Percentiles rank a stretch among this genome's conserved stretches.
phyloP scores from a whole-genome alignment of 2,113 vertebrate genomes.

The Hippocampus barbouri region DNA sequence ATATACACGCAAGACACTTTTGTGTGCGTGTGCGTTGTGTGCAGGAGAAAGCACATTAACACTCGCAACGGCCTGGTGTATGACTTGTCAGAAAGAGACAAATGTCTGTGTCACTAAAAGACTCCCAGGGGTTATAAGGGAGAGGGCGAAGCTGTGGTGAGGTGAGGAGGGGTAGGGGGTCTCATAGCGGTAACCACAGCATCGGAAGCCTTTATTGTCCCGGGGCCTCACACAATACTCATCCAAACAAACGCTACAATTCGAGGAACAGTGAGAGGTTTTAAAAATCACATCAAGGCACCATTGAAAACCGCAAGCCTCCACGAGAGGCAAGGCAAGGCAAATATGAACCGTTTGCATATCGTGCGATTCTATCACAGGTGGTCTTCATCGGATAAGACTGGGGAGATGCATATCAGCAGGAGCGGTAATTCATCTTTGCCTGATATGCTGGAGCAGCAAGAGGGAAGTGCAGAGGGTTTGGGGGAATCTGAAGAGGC shows the following conservation, averaged over 20 bases:
- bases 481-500: conserved; percentile 19
- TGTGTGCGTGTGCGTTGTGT: conserved; percentile 23
- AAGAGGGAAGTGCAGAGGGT: conserved; percentile 24
- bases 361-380: conserved; percentile 60
- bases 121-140: conserved; percentile 56
- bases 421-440: conserved; percentile 64
- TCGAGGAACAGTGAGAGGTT: conserved; percentile 29
- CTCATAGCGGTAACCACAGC: conserved; percentile 43
- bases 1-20: conserved; percentile 38
- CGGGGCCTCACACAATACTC: conserved; percentile 46
- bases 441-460: conserved; percentile 35
- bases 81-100: conserved; percentile 69
- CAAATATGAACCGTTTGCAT: conserved; percentile 52
- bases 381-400: conserved; percentile 66
- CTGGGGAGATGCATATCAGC: conserved; percentile 58
- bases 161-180: conserved; percentile 8
- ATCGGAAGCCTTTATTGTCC: conserved; percentile 55
- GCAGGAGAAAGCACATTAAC: conserved; percentile 52
- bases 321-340: conserved; percentile 15
- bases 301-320: conserved; percentile 36
- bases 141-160: neutral
- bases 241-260: conserved; percentile 41
- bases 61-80: conserved; percentile 51
- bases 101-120: conserved; percentile 69
- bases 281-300: conserved; percentile 37